Conservation (phyloP, 2,888 invertebrate genomes). For the Erebia aethiops region DNA sequence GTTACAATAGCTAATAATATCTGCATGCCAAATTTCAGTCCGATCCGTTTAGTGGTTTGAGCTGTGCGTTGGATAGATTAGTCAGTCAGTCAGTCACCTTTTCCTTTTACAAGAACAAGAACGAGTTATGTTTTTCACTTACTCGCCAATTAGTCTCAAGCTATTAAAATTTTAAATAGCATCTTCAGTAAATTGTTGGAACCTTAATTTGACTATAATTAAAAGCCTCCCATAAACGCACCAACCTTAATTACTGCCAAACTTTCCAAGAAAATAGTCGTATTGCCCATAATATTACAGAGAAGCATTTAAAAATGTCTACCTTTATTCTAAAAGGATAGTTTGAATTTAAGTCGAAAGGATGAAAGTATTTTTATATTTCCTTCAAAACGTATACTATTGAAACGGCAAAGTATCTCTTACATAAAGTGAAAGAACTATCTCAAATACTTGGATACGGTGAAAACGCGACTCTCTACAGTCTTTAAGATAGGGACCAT, state of each 20-base stretch:
- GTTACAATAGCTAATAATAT: too few species aligned
- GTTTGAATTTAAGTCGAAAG: conserved; percentile 6
- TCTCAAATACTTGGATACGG: conserved; percentile 39
- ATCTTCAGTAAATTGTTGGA: conserved; percentile 1
- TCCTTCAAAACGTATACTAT: conserved; percentile 32
- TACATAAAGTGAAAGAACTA: conserved; percentile 40
- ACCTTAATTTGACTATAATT: conserved; percentile 7
- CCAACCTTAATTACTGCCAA: conserved; percentile 7
- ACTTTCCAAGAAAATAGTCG: background rate
- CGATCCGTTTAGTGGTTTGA: too few species aligned
- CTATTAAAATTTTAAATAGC: background rate
- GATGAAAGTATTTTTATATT: conserved; percentile 17
- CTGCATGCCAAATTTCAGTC: too few species aligned
- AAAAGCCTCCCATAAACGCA: conserved; percentile 3
- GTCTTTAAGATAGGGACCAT: conserved; percentile 56
- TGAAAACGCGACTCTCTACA: conserved; percentile 37
- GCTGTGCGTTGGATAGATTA: too few species aligned
- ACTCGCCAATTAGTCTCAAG: conserved; percentile 9
- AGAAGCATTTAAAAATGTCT: conserved; percentile 3
- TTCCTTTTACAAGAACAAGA: background rate
- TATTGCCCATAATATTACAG: background rate
- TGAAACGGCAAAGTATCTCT: conserved; percentile 40
- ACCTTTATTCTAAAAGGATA: conserved; percentile 6
- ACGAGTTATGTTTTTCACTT: background rate
- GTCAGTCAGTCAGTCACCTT: too few species aligned